Base-by-base conservation (phyloP, 92 coral and sea anemone species). In the Actinernus sp. region DNA sequence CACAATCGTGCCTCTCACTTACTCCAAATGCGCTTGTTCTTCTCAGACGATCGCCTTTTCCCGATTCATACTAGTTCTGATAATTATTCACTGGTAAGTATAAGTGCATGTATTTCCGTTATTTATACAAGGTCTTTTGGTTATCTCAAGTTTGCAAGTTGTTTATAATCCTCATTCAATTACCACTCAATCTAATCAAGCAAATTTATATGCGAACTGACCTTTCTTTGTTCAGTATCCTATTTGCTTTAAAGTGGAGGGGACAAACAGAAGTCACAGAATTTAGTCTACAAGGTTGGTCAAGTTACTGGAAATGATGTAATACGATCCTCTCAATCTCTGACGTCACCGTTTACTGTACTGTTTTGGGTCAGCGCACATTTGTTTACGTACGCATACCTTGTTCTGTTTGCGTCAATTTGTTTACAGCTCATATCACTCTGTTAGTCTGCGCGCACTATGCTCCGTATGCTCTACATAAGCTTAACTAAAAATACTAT, bases 61-160 rank as follows among this genome's bases (percentile, higher is more conserved):
- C 0, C 91, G 70, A 45, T 64, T 85, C 32, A 90, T 90, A 53
- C 67, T 90, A 10, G 63, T 90, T 26, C 78, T 90, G 51, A 76
- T 90, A 20, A 85, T 90, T 31, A 39, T 86, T 39, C 97, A 90
- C 82, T 90, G 97, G 97, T 90, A 71, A 62, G 97, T 53, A 32
- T 10, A 30, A n/a, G 13, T 3, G n/a, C n/a, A n/a, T n/a, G n/a
- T n/a, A n/a, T n/a, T n/a, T n/a, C n/a, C n/a, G n/a, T n/a, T n/a
- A n/a, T n/a, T n/a, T n/a, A n/a, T n/a, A n/a, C n/a, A n/a, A n/a
- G n/a, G n/a, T n/a, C n/a, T n/a, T n/a, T n/a, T n/a, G n/a, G n/a
- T n/a, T n/a, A n/a, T n/a, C n/a, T n/a, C n/a, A n/a, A n/a, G n/a
- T n/a, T n/a, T n/a, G n/a, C n/a, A n/a, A n/a, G n/a, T n/a, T n/a